Conservation (phyloP, 2,113 vertebrate genomes). For the Ailurus styani region DNA sequence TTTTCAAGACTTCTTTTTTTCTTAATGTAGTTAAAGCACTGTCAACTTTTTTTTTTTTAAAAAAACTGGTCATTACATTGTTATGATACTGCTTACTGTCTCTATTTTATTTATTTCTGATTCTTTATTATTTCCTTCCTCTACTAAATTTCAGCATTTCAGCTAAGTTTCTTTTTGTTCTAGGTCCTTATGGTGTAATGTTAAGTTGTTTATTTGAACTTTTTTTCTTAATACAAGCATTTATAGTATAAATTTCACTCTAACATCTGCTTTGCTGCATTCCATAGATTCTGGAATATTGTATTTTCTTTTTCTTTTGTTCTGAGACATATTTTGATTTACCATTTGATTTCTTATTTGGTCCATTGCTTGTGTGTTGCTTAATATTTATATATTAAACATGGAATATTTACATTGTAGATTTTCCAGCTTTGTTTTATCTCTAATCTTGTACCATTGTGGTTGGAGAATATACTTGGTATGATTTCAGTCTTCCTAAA, state of each 20-base stretch:
- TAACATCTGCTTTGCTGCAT: neutral
- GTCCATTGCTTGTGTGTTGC: neutral
- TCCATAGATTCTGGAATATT: neutral
- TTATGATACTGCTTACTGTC: neutral
- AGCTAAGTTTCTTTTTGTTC: neutral
- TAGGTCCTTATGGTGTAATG: neutral
- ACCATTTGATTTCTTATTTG: neutral
- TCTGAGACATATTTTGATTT: neutral
- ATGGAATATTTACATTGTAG: neutral
- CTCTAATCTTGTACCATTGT: neutral
- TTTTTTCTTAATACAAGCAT: neutral
- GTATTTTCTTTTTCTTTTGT: neutral
- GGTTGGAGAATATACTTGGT: neutral
- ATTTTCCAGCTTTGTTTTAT: neutral
- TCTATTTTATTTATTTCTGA: neutral
- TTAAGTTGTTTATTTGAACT: neutral
- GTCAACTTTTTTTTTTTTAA: neutral
- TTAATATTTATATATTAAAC: neutral
- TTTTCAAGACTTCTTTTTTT: neutral
- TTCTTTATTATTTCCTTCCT: neutral
- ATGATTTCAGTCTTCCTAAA: neutral
- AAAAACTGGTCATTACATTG: neutral
- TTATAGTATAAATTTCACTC: neutral
- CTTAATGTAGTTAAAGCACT: neutral
- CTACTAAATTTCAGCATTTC: neutral